phyloP scores from a whole-genome alignment of 2,797 vertebrate species.

The Glossophaga mutica region DNA sequence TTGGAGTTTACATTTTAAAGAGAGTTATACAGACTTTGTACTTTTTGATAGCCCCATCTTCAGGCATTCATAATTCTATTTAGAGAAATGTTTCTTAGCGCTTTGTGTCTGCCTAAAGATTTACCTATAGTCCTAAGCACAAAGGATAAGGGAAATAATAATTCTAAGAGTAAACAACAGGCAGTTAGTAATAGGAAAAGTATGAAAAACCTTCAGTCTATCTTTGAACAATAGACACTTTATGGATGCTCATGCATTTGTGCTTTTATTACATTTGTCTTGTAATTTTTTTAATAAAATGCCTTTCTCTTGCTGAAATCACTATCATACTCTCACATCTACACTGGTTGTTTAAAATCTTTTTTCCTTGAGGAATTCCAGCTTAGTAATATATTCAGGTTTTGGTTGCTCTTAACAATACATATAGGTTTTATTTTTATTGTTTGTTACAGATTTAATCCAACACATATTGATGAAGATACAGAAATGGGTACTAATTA shows the following conservation, averaged over 20 bases:
- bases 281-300: background rate
- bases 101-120: background rate
- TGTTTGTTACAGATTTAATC: too few relatives aligned
- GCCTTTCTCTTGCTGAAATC: background rate
- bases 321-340: background rate
- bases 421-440: slow-evolving; percentile 25
- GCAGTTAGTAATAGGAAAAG: background rate
- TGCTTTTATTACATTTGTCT: background rate
- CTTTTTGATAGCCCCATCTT: background rate
- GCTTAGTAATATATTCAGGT: background rate
- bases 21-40: background rate
- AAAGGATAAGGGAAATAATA: background rate
- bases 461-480: slow-evolving; percentile 38
- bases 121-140: background rate
- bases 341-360: background rate
- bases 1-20: slow-evolving; percentile 13
- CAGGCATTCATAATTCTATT: background rate
- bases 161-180: background rate
- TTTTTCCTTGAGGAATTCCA: slow-evolving; percentile 20
- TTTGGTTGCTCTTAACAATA: slow-evolving; percentile 24
- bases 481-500: slow-evolving; percentile 36
- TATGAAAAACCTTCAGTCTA: background rate
- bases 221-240: background rate
- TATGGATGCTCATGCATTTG: background rate
- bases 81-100: background rate